Evolutionary conservation across 2,113 vertebrate genomes (phyloP).

Genomic region (Anas platyrhynchos): DNA sequence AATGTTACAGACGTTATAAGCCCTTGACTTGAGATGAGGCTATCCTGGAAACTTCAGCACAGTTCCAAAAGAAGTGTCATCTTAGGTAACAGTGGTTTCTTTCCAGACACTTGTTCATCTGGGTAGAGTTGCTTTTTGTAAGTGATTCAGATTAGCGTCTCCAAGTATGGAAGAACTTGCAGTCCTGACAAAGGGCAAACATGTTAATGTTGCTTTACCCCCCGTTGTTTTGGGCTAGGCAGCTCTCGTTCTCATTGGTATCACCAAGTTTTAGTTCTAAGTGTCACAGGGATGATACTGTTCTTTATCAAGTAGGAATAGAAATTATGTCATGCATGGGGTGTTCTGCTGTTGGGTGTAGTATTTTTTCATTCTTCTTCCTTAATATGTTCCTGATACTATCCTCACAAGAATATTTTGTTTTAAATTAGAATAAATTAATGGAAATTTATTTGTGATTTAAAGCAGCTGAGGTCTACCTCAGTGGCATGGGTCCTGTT

Average conservation of each 20-base stretch:
- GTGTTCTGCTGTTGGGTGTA: background rate
- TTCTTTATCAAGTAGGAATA: background rate
- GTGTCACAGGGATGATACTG: background rate
- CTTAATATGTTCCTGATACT: background rate
- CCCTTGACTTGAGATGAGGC: background rate
- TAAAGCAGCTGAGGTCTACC: background rate
- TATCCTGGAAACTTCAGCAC: background rate
- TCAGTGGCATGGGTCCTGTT: background rate
- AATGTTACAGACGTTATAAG: background rate
- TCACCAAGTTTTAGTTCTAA: background rate
- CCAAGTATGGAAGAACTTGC: background rate
- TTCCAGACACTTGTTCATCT: background rate
- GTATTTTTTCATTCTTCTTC: background rate
- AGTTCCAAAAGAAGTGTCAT: background rate
- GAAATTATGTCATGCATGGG: background rate
- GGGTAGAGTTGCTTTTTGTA: constrained; percentile 4
- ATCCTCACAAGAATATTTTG: background rate
- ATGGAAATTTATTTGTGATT: background rate
- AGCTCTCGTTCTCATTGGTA: background rate
- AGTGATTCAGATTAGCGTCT: background rate
- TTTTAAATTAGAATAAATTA: background rate
- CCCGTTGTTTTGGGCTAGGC: fast-evolving
- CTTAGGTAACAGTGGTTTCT: constrained; percentile 25
- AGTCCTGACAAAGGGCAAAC: background rate
- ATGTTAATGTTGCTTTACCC: background rate